phyloP scores from a whole-genome alignment of 37 sponge, comb jelly and placozoan species.

The Diacarnus erythraeanus region DNA sequence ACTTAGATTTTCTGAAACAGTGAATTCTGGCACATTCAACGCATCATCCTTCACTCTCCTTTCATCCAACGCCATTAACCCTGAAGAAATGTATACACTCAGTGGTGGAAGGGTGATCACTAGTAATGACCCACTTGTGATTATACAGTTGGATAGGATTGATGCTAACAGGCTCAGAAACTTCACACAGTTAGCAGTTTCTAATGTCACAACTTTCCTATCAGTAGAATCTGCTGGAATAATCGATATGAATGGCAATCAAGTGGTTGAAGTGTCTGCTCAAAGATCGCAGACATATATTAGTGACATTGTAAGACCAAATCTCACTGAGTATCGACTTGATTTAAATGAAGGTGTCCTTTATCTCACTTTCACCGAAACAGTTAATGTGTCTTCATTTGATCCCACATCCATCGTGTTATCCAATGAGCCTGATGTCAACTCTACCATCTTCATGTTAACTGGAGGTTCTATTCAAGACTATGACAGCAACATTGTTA shows the following conservation, averaged over 20 bases:
- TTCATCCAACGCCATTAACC: neutral
- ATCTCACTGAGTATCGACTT: constrained; percentile 43
- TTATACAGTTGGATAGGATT: constrained; percentile 30
- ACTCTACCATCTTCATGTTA: constrained; percentile 18
- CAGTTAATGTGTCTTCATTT: constrained; percentile 76
- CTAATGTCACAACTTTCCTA: constrained; percentile 50
- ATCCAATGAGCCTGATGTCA: constrained; percentile 27
- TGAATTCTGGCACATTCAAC: constrained; percentile 61
- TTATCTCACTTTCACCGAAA: constrained; percentile 72
- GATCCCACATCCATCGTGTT: constrained; percentile 37
- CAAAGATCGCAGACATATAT: constrained; percentile 23
- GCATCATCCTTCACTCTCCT: constrained; percentile 36
- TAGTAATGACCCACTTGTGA: constrained; percentile 54
- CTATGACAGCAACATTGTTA: constrained; percentile 49
- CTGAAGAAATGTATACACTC: constrained; percentile 41
- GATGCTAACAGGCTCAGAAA: constrained; percentile 81
- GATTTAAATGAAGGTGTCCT: constrained; percentile 78
- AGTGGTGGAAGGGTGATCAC: constrained; percentile 67
- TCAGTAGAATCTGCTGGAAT: constrained; percentile 34
- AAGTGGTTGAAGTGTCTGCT: constrained; percentile 4
- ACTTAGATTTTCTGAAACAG: constrained; percentile 84
- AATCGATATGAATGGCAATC: constrained; percentile 73
- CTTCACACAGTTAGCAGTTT: constrained; percentile 63
- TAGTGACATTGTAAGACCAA: constrained; percentile 46
- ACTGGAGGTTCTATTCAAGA: constrained; percentile 26